Percentiles rank a stretch among this genome's conserved stretches.
Conservation (phyloP, 2,888 invertebrate species). For the Antheraea yamamai region DNA sequence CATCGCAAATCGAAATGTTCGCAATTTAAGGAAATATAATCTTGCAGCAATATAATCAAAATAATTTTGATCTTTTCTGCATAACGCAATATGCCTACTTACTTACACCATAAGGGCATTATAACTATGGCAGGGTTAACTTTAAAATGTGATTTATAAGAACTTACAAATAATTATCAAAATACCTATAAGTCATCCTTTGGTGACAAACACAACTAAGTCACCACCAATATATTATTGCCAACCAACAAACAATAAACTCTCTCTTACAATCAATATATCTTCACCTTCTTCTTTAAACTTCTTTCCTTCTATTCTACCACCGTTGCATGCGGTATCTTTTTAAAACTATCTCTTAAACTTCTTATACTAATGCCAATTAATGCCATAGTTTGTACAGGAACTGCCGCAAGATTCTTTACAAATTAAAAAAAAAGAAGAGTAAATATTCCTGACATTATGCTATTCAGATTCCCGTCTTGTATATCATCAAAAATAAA, state of each 20-base stretch:
- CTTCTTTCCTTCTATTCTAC: neutral
- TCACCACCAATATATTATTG: neutral
- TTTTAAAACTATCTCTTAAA: no score
- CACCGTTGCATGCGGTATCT: neutral
- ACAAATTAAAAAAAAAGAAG: no score
- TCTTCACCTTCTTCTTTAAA: neutral
- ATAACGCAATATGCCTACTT: neutral
- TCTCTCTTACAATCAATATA: neutral
- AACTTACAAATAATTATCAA: neutral
- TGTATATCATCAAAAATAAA: no score
- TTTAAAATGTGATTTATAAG: neutral
- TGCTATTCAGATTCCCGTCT: no score
- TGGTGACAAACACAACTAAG: neutral
- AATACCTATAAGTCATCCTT: neutral
- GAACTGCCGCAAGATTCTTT: no score
- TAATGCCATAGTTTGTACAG: no score
- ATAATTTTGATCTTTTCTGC: neutral
- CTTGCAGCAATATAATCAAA: neutral
- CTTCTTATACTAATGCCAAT: no score
- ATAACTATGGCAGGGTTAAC: neutral
- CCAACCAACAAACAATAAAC: neutral
- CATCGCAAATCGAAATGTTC: neutral
- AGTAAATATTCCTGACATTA: no score
- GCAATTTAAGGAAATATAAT: no score
- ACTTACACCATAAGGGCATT: neutral